Conservation (phyloP, 2,113 vertebrate genomes). For the Dolichotis patagonum region DNA sequence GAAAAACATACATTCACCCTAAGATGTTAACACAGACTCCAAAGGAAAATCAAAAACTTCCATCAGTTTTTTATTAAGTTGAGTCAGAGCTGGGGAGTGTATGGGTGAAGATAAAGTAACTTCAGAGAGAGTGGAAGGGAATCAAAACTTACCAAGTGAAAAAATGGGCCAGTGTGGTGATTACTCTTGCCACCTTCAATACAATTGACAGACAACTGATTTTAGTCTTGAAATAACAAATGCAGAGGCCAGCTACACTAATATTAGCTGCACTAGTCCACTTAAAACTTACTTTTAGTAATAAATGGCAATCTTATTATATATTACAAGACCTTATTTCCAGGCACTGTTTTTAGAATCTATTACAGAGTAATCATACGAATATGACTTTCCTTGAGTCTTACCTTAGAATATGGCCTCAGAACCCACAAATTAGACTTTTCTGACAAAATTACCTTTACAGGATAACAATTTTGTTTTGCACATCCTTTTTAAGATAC, state of each 20-base stretch:
- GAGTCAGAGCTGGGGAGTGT: neutral
- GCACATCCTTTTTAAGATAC: neutral
- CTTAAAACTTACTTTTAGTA: neutral
- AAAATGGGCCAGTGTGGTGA: neutral
- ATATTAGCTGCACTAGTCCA: neutral
- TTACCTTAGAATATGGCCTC: neutral
- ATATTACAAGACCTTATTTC: neutral
- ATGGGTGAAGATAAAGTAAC: neutral
- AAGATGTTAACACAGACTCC: neutral
- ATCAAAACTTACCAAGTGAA: neutral
- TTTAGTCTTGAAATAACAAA: conserved; percentile 1
- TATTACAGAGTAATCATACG: neutral
- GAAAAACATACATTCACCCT: neutral
- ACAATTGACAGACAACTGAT: neutral
- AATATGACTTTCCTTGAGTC: neutral
- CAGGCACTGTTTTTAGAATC: conserved; percentile 4
- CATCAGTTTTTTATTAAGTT: conserved; percentile 19
- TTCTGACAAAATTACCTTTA: neutral
- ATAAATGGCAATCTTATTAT: neutral
- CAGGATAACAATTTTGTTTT: neutral
- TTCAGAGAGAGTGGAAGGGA: neutral
- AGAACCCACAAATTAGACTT: neutral
- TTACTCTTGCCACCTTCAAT: neutral
- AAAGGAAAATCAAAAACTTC: neutral
- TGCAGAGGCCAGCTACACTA: neutral